These are phyloP conservation scores for Sinocyclocheilus rhinocerous DNA, from an alignment of 2,113 vertebrate species.

Conservation along the genomic window DNA sequence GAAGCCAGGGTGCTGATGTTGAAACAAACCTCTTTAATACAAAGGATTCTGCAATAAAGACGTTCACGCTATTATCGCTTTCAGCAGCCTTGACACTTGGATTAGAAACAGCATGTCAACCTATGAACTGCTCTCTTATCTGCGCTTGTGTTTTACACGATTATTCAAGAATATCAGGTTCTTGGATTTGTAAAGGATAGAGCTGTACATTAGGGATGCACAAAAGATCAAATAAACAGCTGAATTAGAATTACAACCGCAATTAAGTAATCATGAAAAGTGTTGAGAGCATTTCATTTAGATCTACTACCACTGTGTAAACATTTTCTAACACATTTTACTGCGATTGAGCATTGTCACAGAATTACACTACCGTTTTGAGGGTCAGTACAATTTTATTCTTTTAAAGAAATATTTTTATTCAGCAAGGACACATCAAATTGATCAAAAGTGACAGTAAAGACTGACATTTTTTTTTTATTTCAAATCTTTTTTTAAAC, in stretches of 20 bases:
- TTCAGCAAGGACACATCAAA: too few relatives aligned
- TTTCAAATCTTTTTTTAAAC: too few relatives aligned
- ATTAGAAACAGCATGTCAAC: conserved; percentile 18
- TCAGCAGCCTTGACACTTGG: not conserved
- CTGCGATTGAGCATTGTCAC: too few relatives aligned
- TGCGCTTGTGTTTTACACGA: not conserved
- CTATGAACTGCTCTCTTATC: not conserved
- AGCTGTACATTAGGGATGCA: not conserved
- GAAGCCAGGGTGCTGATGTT: conserved; percentile 8
- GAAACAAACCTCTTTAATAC: conserved; percentile 36
- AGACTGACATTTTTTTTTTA: too few relatives aligned
- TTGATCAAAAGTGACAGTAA: too few relatives aligned
- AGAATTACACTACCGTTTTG: too few relatives aligned
- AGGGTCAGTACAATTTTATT: too few relatives aligned
- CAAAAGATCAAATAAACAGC: not conserved
- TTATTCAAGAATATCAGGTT: not conserved
- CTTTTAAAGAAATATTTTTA: too few relatives aligned
- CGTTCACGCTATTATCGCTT: not conserved
- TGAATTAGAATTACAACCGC: too few relatives aligned
- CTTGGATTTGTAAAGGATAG: not conserved
- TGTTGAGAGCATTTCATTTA: not conserved
- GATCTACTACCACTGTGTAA: too few relatives aligned
- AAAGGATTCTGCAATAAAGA: not conserved
- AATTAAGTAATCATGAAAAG: not conserved
- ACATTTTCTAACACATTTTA: too few relatives aligned